phyloP scores from a whole-genome alignment of 1,140 invertebrate genomes.

The Grapholita molesta region DNA sequence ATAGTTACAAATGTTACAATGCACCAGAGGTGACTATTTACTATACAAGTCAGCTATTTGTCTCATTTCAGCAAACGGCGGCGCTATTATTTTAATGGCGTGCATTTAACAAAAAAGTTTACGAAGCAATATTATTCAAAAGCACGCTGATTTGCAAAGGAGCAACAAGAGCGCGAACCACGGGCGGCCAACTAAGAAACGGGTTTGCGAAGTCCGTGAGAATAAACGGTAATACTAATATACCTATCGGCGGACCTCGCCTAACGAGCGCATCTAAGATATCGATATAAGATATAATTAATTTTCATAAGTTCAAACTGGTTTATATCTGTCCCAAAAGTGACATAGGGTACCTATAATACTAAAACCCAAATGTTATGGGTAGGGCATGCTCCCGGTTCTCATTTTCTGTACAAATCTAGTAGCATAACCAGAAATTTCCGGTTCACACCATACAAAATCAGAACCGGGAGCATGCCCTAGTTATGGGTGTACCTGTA shows the following conservation, averaged over 20 bases:
- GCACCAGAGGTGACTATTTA: slow-evolving; percentile 23
- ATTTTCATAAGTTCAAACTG: no score
- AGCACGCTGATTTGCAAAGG: slow-evolving; percentile 56
- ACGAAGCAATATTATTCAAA: slow-evolving; percentile 38
- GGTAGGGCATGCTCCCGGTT: no score
- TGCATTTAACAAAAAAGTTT: slow-evolving; percentile 48
- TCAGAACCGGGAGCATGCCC: no score
- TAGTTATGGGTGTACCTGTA: no score
- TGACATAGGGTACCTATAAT: no score
- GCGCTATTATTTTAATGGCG: slow-evolving; percentile 50
- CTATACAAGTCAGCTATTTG: background rate
- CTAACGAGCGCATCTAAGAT: no score
- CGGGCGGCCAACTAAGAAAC: slow-evolving; percentile 41
- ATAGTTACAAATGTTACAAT: background rate
- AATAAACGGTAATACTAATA: slow-evolving; percentile 46
- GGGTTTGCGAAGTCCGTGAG: slow-evolving; percentile 56
- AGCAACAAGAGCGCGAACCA: slow-evolving; percentile 45
- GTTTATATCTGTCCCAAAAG: no score
- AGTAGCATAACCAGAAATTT: no score
- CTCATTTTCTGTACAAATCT: no score
- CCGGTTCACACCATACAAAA: no score
- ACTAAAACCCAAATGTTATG: no score
- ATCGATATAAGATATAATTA: no score
- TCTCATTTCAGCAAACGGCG: slow-evolving; percentile 42
- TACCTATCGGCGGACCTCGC: slow-evolving; percentile 45